phyloP scores from a whole-genome alignment of 1,140 invertebrate species.

The Agrypnia vestita region DNA sequence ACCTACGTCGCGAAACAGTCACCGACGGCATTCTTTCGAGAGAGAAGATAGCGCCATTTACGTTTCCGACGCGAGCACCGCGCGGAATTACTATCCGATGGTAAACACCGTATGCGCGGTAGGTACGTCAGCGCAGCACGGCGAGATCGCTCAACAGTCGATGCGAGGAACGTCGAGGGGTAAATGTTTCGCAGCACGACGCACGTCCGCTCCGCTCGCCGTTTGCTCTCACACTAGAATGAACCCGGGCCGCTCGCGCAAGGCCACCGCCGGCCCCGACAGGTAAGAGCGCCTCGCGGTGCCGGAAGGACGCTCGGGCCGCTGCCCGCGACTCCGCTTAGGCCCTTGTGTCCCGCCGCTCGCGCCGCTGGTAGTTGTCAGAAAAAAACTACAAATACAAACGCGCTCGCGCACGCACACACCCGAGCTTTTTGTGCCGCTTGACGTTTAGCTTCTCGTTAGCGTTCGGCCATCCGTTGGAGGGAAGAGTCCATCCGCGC shows the following conservation, averaged over 20 bases:
- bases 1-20: background rate
- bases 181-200: constrained; percentile 22
- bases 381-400: constrained; percentile 39
- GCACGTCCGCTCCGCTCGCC: constrained; percentile 35
- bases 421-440: constrained; percentile 53
- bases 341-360: constrained; percentile 25
- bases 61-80: background rate
- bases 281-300: constrained; percentile 37
- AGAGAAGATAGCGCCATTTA: background rate
- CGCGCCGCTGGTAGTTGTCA: constrained; percentile 44
- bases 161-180: constrained; percentile 20
- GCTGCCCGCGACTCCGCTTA: constrained; percentile 28
- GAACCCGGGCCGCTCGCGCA: constrained; percentile 47
- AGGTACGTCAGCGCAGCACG: constrained; percentile 23
- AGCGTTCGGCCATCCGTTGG: constrained; percentile 55
- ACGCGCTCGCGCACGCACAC: constrained; percentile 44
- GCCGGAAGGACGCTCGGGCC: constrained; percentile 18
- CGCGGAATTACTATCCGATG: constrained; percentile 11
- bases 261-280: constrained; percentile 56
- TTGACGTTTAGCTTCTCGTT: constrained; percentile 61
- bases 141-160: constrained; percentile 48
- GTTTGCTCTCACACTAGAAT: constrained; percentile 50
- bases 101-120: constrained; percentile 34
- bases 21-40: constrained; percentile 4
- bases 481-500: constrained; percentile 35